Evolutionary conservation across 2,888 invertebrate species (phyloP), one percentile per base, ranked within the genome.

Genomic region (Endotricha flammealis): DNA sequence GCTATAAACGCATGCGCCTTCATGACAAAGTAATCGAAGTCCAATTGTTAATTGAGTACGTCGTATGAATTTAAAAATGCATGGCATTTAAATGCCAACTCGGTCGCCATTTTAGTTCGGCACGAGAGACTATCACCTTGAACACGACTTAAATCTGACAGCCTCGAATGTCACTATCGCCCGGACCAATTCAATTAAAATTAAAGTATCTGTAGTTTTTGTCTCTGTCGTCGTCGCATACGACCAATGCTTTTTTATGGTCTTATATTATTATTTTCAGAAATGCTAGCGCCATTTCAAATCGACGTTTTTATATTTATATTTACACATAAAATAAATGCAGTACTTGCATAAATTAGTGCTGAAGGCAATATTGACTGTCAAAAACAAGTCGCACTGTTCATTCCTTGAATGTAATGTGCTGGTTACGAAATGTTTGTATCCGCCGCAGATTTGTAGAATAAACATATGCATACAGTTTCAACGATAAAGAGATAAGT

Each of bases 61-160:
- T 69, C 66, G 75, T 59, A 73, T 76, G 80, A 77, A 75, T 83
- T 78, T 82, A 83, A 85, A 85, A 86, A 83, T 72, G 77, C 74
- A 79, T 85, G 86, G 83, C 85, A 85, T 86, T 86, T 86, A 86
- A 85, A 86, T 85, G 83, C 77, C 85, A 86, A 69, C 69, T 60
- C 64, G 60, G 74, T 61, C 82, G 83, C 85, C 83, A 81, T 82
- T 80, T 82, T 78, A 71, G 73, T 65, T 64, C 77, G 73, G 70
- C 64, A 70, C 78, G 75, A 77, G 81, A 76, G 79, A 75, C 79
- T 82, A 79, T 83, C 81, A 74, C 85, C 86, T 85, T 85, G 83
- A 81, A 73, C 69, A 61, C 75, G 76, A 77, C 80, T 81, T 83
- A 86, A 85, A 85, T 85, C 83, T 85, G 83, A 86, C 85, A 85